Percentiles rank a stretch among this genome's conserved stretches.
Evolutionary conservation across 2,113 vertebrate species (phyloP).

Genomic region (Phalacrocorax pelagicus): DNA sequence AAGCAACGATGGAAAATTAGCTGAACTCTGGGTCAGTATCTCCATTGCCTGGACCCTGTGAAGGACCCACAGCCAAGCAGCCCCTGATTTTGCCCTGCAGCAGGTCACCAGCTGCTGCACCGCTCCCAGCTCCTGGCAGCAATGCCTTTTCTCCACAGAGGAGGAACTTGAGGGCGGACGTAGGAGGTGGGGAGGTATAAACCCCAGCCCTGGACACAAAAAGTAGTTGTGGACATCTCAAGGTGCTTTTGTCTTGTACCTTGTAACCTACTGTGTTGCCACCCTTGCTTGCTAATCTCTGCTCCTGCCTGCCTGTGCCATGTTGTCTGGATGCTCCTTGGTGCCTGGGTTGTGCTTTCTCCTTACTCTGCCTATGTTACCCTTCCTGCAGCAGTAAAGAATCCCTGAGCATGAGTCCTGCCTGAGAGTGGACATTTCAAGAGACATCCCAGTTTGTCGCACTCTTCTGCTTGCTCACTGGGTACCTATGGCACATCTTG

Average conservation of each 20-base stretch:
- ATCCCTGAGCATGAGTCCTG: neutral
- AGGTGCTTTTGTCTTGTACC: neutral
- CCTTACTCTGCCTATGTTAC: neutral
- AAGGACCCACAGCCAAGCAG: neutral
- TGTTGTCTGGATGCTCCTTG: neutral
- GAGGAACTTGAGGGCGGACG: neutral
- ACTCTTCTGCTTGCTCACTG: neutral
- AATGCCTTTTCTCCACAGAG: neutral
- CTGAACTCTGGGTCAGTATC: neutral
- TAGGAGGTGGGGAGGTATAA: neutral
- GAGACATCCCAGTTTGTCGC: neutral
- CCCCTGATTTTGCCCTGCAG: neutral
- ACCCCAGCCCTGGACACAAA: neutral
- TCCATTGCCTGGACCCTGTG: accelerated
- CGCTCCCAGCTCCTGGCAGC: neutral
- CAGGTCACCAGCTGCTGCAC: neutral
- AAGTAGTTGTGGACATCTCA: neutral
- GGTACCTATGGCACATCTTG: neutral
- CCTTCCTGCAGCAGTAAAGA: neutral
- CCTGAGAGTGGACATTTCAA: neutral
- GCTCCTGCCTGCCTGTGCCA: neutral
- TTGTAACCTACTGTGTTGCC: neutral
- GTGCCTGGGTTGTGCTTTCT: neutral
- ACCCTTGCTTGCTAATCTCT: neutral
- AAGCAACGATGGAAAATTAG: accelerated